Conservation (phyloP, 2,797 vertebrate genomes). For the Phyllotis vaccarum region DNA sequence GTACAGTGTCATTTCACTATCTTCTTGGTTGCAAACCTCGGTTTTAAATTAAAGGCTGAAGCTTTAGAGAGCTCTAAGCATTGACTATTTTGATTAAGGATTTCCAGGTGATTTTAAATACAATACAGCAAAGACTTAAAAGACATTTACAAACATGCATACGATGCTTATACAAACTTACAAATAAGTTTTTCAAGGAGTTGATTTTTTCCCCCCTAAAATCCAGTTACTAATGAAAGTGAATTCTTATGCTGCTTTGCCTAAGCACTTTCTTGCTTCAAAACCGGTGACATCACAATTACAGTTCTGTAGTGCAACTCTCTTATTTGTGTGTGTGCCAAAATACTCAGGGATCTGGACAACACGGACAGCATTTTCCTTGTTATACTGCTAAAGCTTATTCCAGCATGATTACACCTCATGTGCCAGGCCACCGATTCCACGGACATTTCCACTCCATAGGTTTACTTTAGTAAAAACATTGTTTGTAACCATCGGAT, state of each 20-base stretch:
- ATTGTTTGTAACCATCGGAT: not conserved
- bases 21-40: not conserved
- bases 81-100: not conserved
- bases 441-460: not conserved
- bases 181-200: not conserved
- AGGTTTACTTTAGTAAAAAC: not conserved
- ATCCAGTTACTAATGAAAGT: not conserved
- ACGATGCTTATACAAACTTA: not conserved
- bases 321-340: not conserved
- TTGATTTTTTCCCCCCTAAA: not conserved
- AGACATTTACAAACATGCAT: not conserved
- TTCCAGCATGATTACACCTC: not conserved
- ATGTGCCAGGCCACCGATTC: not conserved
- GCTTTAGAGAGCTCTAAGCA: not conserved
- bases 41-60: not conserved
- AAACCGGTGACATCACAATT: not conserved
- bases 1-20: not conserved
- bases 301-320: not conserved
- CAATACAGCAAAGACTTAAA: not conserved
- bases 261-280: not conserved
- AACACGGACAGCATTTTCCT: not conserved
- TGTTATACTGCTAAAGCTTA: not conserved
- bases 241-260: not conserved
- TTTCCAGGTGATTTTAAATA: not conserved
- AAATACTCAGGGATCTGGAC: slow-evolving; percentile 1